phyloP scores from a whole-genome alignment of 2,888 invertebrate genomes.

The Papilio elwesi region DNA sequence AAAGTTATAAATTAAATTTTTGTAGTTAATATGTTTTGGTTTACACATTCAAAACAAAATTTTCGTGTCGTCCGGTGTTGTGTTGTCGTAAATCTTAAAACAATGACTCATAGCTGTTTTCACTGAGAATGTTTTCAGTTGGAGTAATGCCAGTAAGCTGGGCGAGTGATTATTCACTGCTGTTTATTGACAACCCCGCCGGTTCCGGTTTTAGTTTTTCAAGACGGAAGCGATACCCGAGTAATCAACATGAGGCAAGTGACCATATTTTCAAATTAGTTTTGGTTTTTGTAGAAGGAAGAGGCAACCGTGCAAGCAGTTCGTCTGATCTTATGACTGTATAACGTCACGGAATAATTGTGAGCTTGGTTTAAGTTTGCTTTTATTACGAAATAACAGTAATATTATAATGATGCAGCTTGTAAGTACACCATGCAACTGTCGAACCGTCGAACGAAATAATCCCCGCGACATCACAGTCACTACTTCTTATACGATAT shows the following conservation, averaged over 20 bases:
- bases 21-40: too few species aligned
- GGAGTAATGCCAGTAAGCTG: conserved; percentile 55
- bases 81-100: not conserved
- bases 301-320: too few species aligned
- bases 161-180: conserved; percentile 81
- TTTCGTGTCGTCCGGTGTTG: not conserved
- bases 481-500: too few species aligned
- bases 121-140: conserved; percentile 77
- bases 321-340: too few species aligned
- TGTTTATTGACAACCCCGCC: conserved; percentile 86
- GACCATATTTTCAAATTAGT: conserved; percentile 20
- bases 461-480: too few species aligned
- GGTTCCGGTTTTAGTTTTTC: conserved; percentile 86
- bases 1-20: too few species aligned
- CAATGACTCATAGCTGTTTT: conserved; percentile 57
- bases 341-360: too few species aligned
- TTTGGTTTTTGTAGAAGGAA: not conserved
- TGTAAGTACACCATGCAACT: too few species aligned
- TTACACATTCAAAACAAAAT: not conserved
- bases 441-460: too few species aligned
- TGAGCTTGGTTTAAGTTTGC: too few species aligned
- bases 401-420: too few species aligned
- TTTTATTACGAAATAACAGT: too few species aligned
- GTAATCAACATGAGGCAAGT: conserved; percentile 81
- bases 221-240: conserved; percentile 77